Conservation (phyloP, 1,140 invertebrate genomes). For the Drosophila jambulina region DNA sequence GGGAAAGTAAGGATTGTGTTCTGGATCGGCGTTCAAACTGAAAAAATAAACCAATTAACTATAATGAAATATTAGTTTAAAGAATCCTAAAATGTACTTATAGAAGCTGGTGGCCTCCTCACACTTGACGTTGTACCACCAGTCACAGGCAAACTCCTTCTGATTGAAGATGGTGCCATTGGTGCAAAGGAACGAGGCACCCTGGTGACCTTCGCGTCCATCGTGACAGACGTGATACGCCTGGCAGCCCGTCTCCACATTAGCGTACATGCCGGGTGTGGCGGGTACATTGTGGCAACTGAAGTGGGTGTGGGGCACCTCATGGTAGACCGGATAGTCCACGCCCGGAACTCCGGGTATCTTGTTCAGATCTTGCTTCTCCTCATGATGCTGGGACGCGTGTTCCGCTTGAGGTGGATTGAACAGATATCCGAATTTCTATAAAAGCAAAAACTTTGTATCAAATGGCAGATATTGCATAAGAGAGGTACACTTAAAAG, state of each 20-base stretch:
- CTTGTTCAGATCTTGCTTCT: slow-evolving; percentile 91
- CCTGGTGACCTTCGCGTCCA: slow-evolving; percentile 92
- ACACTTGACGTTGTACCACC: slow-evolving; percentile 97
- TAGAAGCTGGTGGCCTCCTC: slow-evolving; percentile 87
- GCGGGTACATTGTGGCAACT: slow-evolving; percentile 91
- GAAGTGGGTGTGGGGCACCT: slow-evolving; percentile 91
- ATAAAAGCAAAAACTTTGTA: slow-evolving; percentile 39
- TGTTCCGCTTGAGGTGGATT: slow-evolving; percentile 75
- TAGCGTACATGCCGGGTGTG: slow-evolving; percentile 94
- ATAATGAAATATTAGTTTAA: slow-evolving; percentile 46
- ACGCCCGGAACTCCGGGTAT: slow-evolving; percentile 90
- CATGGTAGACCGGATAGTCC: slow-evolving; percentile 92
- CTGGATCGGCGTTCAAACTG: slow-evolving; percentile 91
- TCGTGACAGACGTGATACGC: slow-evolving; percentile 94
- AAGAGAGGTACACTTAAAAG: slow-evolving; percentile 17
- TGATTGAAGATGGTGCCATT: slow-evolving; percentile 96
- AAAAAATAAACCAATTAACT: slow-evolving; percentile 45
- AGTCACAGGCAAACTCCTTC: slow-evolving; percentile 94
- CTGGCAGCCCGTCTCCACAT: slow-evolving; percentile 94
- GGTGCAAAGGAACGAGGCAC: slow-evolving; percentile 93
- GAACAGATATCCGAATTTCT: slow-evolving; percentile 76
- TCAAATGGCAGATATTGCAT: slow-evolving; percentile 57
- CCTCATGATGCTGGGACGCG: slow-evolving; percentile 84
- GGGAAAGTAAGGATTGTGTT: slow-evolving; percentile 91
- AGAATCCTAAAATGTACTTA: slow-evolving; percentile 52